Evolutionary conservation across 53 echinoderm and acorn worm species (phyloP).

Genomic region (Hippasteria phrygiana): DNA sequence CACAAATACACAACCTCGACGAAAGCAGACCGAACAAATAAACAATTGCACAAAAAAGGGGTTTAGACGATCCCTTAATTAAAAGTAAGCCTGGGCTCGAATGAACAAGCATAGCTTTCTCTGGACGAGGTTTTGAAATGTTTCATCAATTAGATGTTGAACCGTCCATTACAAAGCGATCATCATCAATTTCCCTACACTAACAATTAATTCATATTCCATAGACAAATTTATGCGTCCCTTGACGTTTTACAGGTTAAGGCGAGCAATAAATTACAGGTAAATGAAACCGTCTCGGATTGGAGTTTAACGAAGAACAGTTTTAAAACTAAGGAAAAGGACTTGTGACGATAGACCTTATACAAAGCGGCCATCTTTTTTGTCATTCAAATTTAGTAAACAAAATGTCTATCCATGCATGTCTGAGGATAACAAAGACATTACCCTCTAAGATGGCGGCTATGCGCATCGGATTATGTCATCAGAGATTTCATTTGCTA

Average conservation of each 20-base stretch:
- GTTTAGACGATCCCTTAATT: background rate
- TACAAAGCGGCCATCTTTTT: background rate
- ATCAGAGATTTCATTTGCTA: no score
- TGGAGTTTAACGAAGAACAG: slow-evolving; percentile 8
- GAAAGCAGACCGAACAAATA: slow-evolving; percentile 10
- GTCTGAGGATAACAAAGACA: no score
- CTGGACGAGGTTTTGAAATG: background rate
- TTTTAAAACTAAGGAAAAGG: background rate
- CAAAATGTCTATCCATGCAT: no score
- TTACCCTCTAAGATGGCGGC: no score
- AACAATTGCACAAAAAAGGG: background rate
- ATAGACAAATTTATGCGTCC: background rate
- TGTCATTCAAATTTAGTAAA: no score
- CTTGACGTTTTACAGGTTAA: background rate
- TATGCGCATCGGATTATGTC: no score
- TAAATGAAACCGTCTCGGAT: slow-evolving; percentile 13
- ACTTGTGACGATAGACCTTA: background rate
- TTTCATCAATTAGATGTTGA: background rate
- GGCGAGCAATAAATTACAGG: background rate
- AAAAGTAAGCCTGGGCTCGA: background rate
- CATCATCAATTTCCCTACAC: slow-evolving; percentile 1
- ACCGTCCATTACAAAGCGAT: slow-evolving; percentile 6
- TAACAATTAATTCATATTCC: slow-evolving; percentile 8
- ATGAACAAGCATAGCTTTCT: background rate
- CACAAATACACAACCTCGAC: background rate